Conservation (phyloP, 2,113 vertebrate species). For the Oncorhynchus kisutch region DNA sequence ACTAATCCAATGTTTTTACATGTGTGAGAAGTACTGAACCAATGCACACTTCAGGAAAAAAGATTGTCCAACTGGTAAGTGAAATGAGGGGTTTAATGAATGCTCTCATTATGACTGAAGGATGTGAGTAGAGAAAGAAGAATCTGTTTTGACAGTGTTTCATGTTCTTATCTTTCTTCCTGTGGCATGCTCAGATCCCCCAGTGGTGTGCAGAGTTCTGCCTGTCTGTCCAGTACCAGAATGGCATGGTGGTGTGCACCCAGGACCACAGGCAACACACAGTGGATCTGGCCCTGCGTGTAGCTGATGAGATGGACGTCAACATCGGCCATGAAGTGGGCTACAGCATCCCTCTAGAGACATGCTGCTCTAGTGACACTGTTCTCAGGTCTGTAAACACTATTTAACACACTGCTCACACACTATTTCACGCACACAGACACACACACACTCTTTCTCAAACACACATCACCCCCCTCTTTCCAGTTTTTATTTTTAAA, state of each 20-base stretch:
- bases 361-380: slow-evolving; percentile 79
- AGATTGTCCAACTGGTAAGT: too few species aligned
- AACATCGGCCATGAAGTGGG: slow-evolving; percentile 86
- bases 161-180: background rate
- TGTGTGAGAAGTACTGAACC: too few species aligned
- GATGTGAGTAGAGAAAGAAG: background rate
- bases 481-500: background rate
- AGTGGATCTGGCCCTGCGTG: slow-evolving; percentile 78
- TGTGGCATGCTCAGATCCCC: slow-evolving; percentile 70
- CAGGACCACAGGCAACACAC: slow-evolving; percentile 79
- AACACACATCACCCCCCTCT: slow-evolving; percentile 17
- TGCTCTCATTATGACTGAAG: too few species aligned
- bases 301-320: slow-evolving; percentile 88
- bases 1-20: background rate
- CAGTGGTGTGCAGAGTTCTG: slow-evolving; percentile 89
- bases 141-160: background rate
- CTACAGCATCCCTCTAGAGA: slow-evolving; percentile 81
- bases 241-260: slow-evolving; percentile 79
- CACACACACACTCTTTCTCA: background rate
- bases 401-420: background rate
- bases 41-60: too few species aligned
- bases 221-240: slow-evolving; percentile 75
- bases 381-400: slow-evolving; percentile 79
- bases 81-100: too few species aligned
- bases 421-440: background rate